Evolutionary conservation across 2,113 vertebrate species (phyloP).

Genomic region (Colistium nudipinnis): DNA sequence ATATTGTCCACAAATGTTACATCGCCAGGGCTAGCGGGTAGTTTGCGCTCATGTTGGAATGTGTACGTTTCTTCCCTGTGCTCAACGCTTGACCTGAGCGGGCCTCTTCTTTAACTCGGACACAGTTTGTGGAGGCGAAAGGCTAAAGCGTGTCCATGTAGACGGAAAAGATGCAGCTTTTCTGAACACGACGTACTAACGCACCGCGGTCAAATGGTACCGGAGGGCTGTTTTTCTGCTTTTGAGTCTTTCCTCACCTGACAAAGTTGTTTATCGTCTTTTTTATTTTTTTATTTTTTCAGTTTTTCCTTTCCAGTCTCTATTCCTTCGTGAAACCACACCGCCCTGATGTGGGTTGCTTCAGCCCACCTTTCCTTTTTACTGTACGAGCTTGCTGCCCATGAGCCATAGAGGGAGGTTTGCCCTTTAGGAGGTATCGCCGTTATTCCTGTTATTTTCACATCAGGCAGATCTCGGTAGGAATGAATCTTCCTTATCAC

Average conservation of each 20-base stretch:
- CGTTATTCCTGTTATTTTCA: not conserved
- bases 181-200: slow-evolving; percentile 27
- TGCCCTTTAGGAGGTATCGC: not conserved
- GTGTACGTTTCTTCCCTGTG: not conserved
- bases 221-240: slow-evolving; percentile 45
- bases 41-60: not conserved
- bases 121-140: slow-evolving; percentile 26
- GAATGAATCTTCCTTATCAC: not conserved
- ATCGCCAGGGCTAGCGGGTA: not conserved
- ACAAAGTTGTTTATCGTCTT: slow-evolving; percentile 60
- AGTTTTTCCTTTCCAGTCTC: slow-evolving; percentile 26
- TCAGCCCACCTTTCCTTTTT: not conserved
- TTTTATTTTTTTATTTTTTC: slow-evolving; percentile 34
- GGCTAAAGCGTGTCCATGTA: slow-evolving; percentile 20
- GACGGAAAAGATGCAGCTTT: slow-evolving; percentile 43
- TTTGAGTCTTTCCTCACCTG: slow-evolving; percentile 22
- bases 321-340: slow-evolving; percentile 35
- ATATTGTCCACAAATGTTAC: too few species aligned
- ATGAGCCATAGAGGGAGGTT: not conserved
- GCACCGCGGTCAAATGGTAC: slow-evolving; percentile 58
- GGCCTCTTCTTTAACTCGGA: slow-evolving; percentile 24
- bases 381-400: slow-evolving; percentile 6
- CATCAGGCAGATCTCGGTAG: not conserved
- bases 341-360: slow-evolving; percentile 14
- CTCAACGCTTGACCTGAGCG: slow-evolving; percentile 15